Conservation (phyloP, 2,888 invertebrate genomes). For the Cerceris rybyensis region DNA sequence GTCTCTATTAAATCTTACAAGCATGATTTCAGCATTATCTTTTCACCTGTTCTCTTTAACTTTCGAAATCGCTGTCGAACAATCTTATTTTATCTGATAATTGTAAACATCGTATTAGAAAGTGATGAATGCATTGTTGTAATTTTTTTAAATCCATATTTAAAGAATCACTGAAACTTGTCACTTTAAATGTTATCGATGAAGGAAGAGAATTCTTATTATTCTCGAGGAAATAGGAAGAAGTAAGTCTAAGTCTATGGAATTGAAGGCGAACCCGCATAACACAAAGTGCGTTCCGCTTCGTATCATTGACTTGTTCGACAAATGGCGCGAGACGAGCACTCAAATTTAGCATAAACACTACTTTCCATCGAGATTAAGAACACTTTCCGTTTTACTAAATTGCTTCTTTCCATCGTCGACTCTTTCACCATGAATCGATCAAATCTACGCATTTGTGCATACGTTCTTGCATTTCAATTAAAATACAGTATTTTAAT, state of each 20-base stretch:
- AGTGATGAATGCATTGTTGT: neutral
- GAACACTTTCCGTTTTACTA: conserved; percentile 45
- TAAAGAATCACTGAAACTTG: no score
- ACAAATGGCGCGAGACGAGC: conserved; percentile 51
- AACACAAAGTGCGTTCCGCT: conserved; percentile 7
- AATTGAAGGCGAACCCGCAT: conserved; percentile 1
- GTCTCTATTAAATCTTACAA: neutral
- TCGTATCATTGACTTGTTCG: conserved; percentile 43
- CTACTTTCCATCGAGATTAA: conserved; percentile 55
- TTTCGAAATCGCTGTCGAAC: neutral
- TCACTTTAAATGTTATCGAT: neutral
- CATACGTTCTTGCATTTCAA: no score
- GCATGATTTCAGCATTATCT: neutral
- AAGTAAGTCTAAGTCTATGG: conserved; percentile 47
- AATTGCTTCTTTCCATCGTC: conserved; percentile 29
- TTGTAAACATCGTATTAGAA: no score
- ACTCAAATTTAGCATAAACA: conserved; percentile 43
- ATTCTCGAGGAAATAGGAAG: neutral
- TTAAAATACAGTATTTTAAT: no score
- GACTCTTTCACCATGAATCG: neutral
- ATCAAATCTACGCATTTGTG: neutral
- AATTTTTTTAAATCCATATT: neutral
- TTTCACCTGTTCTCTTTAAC: neutral
- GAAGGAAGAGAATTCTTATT: neutral
- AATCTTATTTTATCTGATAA: no score